These are phyloP conservation scores for Chelmon rostratus DNA, from an alignment of 2,797 vertebrate species.

Conservation along the genomic window DNA sequence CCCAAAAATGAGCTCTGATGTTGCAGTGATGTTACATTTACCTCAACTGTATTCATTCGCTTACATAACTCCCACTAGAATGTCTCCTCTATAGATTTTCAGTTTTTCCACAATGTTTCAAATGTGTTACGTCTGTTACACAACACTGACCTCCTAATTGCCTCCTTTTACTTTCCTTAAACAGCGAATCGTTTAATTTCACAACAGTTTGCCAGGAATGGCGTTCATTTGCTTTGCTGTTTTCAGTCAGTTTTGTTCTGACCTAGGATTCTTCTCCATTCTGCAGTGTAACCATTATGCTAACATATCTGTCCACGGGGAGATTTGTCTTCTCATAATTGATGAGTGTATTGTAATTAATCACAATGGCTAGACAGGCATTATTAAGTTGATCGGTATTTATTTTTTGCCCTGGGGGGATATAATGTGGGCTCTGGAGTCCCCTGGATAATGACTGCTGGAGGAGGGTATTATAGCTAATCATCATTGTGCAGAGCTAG, in stretches of 20 bases:
- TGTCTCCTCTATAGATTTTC: background rate
- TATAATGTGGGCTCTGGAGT: conserved; percentile 74
- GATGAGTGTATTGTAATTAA: conserved; percentile 80
- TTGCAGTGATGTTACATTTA: background rate
- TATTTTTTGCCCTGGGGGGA: conserved; percentile 72
- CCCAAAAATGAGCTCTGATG: too few relatives aligned
- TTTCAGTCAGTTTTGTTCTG: conserved; percentile 35
- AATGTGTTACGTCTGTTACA: background rate
- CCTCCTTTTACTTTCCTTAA: background rate
- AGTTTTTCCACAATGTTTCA: background rate
- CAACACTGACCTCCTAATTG: background rate
- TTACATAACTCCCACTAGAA: background rate
- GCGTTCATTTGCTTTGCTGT: conserved; percentile 23
- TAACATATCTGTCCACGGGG: conserved; percentile 61
- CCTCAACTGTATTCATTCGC: background rate
- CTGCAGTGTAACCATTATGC: conserved; percentile 48
- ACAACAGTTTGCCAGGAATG: background rate
- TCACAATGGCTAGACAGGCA: conserved; percentile 72
- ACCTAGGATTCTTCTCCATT: conserved; percentile 38
- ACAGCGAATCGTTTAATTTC: background rate
- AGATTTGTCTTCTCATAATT: conserved; percentile 74
- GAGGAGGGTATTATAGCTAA: conserved; percentile 84
- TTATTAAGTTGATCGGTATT: conserved; percentile 83
- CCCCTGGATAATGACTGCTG: conserved; percentile 78
- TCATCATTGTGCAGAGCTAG: conserved; percentile 84